Base-by-base conservation (phyloP, 2,797 vertebrate species). In the Clamator glandarius region DNA sequence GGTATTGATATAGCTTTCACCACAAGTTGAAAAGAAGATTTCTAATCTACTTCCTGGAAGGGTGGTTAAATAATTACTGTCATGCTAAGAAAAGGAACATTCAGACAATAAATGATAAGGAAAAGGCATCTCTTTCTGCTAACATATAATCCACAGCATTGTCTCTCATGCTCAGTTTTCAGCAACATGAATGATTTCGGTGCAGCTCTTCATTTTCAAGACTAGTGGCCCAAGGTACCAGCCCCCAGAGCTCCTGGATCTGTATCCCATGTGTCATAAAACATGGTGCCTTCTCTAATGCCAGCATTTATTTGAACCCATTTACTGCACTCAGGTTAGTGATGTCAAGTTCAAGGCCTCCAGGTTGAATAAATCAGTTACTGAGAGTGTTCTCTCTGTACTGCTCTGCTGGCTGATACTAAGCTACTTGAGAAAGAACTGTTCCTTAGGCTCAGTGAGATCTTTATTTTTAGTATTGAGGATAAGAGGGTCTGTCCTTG, bases 31-130 rank as follows among this genome's bases (percentile, higher is more conserved):
- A 88, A 89, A 82, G 54, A 72, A 36, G 78, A 85, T 82, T 96
- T 94, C 70, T 89, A 82, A 93, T 91, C 91, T 90, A 28, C 92
- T 84, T 87, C 72, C 92, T 67, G 69, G 73, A 77, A 96, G 19
- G 29, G 74, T 72, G 46, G 59, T 68, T 87, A 90, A 91, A 88
- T 85, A 96, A 92, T 93, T 91, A 87, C 70, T 81, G 35, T 25
- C 81, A 79, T 76, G 41, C 52, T 82, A 67, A 76, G 77, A 82
- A 58, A 86, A 75, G 52, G 25, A 76, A 68, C 16, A 46, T 39
- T 41, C 4, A 11, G 35, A 61, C 55, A 80, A 61, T 14, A 61
- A 64, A 66, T n/a, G 11, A 50, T 63, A 73, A 73, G 41, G 79
- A 23, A 95, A 78, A 94, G 11, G 26, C 1, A 0, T 48, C 9